phyloP scores from a whole-genome alignment of 2,888 invertebrate genomes.

The Ptilodon capucinus region DNA sequence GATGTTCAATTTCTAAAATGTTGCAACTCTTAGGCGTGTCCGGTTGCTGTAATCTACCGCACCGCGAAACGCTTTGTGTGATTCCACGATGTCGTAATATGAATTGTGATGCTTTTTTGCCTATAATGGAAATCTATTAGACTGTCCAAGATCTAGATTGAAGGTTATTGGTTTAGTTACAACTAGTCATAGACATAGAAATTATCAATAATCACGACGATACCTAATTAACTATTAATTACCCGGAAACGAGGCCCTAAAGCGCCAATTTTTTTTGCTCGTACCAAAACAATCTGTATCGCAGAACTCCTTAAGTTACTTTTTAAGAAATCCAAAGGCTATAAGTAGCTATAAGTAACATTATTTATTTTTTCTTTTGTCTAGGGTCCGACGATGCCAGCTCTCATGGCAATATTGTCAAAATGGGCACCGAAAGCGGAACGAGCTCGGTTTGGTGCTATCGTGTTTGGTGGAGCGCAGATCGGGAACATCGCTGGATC shows the following conservation, averaged over 20 bases:
- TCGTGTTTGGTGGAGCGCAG: slow-evolving; percentile 83
- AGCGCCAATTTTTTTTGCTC: no score
- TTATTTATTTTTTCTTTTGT: slow-evolving; percentile 11
- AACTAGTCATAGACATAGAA: no score
- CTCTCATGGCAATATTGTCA: slow-evolving; percentile 83
- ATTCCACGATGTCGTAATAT: background rate
- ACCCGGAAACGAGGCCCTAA: no score
- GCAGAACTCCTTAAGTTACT: no score
- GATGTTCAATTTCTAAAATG: background rate
- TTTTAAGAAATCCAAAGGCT: no score
- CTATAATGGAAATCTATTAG: background rate
- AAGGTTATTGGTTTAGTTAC: background rate
- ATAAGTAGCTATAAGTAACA: no score
- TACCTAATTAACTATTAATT: no score
- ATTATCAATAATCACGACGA: no score
- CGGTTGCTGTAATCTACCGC: background rate
- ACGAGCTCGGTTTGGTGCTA: slow-evolving; percentile 80
- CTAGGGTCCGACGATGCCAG: slow-evolving; percentile 84
- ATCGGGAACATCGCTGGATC: slow-evolving; percentile 81
- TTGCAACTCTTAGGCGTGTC: background rate
- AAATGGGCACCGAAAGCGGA: slow-evolving; percentile 84
- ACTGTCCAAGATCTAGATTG: background rate
- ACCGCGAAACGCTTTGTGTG: background rate
- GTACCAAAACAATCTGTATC: no score
- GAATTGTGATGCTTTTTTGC: background rate